A percentile compares a stretch with the other conserved stretches of the same genome.
These are phyloP conservation scores for Neopelma chrysocephalum DNA, from an alignment of 2,797 vertebrate genomes.

Conservation along the genomic window DNA sequence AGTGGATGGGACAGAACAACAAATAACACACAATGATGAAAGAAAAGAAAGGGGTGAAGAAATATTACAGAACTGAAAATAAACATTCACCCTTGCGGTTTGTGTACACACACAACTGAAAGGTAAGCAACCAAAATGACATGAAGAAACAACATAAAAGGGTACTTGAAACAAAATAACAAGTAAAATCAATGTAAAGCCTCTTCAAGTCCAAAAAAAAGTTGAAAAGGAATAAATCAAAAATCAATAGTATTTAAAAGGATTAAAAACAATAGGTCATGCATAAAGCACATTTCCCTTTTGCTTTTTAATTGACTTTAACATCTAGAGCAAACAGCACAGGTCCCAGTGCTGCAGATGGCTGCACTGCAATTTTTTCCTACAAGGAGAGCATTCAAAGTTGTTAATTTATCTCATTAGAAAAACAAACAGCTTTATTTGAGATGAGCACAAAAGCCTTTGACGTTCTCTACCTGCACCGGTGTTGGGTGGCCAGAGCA, in stretches of 20 bases:
- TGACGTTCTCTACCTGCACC: not conserved
- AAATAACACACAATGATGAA: not conserved
- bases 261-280: not conserved
- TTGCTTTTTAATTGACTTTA: not conserved
- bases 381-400: not conserved
- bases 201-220: not conserved
- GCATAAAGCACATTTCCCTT: not conserved
- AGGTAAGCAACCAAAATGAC: not conserved
- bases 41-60: not conserved
- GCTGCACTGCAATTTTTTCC: not conserved
- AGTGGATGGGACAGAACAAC: not conserved
- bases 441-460: not conserved
- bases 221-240: not conserved
- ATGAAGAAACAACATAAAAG: not conserved
- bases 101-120: not conserved
- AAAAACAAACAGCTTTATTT: not conserved
- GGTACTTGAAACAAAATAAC: not conserved
- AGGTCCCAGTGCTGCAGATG: not conserved
- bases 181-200: not conserved
- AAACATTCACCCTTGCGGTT: not conserved
- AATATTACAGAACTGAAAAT: not conserved
- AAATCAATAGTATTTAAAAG: not conserved
- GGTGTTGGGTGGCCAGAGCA: not conserved
- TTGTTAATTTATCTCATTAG: constrained; percentile 3
- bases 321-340: not conserved